Conservation (phyloP, 1,140 invertebrate genomes). For the Leguminivora glycinivorella region DNA sequence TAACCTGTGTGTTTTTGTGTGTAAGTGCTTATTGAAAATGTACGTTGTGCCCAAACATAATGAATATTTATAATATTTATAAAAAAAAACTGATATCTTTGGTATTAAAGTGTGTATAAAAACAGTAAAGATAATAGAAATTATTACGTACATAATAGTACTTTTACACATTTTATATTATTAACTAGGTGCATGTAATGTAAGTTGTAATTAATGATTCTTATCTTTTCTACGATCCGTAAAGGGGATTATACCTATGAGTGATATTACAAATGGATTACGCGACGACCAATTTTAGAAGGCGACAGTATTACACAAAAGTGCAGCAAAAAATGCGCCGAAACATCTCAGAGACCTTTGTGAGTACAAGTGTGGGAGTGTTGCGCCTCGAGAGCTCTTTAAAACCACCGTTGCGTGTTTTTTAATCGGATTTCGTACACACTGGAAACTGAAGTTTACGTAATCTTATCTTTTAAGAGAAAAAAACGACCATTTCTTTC, state of each 20-base stretch:
- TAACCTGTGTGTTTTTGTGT: too few species aligned
- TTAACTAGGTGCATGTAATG: too few species aligned
- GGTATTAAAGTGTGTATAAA: too few species aligned
- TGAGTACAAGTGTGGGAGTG: slow-evolving; percentile 69
- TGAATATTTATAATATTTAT: too few species aligned
- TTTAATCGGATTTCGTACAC: slow-evolving; percentile 70
- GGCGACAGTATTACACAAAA: slow-evolving; percentile 47
- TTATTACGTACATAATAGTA: too few species aligned
- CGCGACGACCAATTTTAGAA: slow-evolving; percentile 37
- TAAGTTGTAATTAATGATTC: not conserved
- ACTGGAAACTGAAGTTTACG: slow-evolving; percentile 53
- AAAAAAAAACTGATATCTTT: too few species aligned
- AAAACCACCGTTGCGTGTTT: slow-evolving; percentile 73
- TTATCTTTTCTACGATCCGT: slow-evolving; percentile 8
- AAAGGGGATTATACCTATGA: slow-evolving; percentile 39
- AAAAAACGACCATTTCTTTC: slow-evolving; percentile 57
- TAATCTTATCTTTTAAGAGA: slow-evolving; percentile 61
- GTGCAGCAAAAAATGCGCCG: slow-evolving; percentile 43
- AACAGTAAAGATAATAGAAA: too few species aligned
- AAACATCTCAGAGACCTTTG: slow-evolving; percentile 59
- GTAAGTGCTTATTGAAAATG: too few species aligned
- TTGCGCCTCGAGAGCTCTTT: slow-evolving; percentile 54
- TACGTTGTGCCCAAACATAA: too few species aligned
- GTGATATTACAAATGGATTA: slow-evolving; percentile 53
- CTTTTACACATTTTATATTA: too few species aligned